Base-by-base conservation (phyloP, 2,888 invertebrate genomes). In the Drosophila paracracens region DNA sequence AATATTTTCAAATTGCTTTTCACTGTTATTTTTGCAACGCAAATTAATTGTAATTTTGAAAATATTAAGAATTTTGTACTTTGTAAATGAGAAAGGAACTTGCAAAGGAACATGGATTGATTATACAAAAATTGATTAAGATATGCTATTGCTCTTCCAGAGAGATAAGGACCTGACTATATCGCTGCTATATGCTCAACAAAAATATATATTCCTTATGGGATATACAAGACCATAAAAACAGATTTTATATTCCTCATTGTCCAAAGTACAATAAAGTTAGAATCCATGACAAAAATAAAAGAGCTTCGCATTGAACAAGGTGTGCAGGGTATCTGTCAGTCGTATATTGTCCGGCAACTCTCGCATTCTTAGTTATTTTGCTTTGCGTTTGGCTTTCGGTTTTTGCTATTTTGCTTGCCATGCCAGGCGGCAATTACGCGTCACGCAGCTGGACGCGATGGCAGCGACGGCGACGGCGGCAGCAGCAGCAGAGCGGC, bases 361-460 rank as follows among this genome's bases (percentile, higher is more conserved):
- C 43, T 43, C 2, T n/a, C 16, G 18, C 46, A 16, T 46, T 29
- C 18, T 11, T 10, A 51, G 4, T 33, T 51, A 13, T 18, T 70
- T 35, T 43, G 16, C 36, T 62, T 68, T 56, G 46, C 66, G 57
- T 74, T 74, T 35, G 46, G 18, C 61, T 56, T 54, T 65, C n/a
- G 51, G 57, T 40, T 65, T 60, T 50, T 74, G 61, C 54, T 53
- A 57, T 74, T 72, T 65, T 71, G 61, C 50, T 66, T 76, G 77
- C 62, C 31, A 68, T 69, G 53, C 58, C 61, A 65, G 77, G 70
- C 82, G 72, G 76, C 85, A 84, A 88, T 85, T 88, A 83, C 87
- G 84, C 83, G 76, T 83, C 79, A 83, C 87, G 83, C 87, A 88
- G 88, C 89, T 85, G 84, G 84, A 85, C 84, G 80, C 54, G 38